Evolutionary conservation across 2,797 vertebrate species (phyloP), one percentile per base, ranked within the genome.

Genomic region (Hipposideros larvatus): DNA sequence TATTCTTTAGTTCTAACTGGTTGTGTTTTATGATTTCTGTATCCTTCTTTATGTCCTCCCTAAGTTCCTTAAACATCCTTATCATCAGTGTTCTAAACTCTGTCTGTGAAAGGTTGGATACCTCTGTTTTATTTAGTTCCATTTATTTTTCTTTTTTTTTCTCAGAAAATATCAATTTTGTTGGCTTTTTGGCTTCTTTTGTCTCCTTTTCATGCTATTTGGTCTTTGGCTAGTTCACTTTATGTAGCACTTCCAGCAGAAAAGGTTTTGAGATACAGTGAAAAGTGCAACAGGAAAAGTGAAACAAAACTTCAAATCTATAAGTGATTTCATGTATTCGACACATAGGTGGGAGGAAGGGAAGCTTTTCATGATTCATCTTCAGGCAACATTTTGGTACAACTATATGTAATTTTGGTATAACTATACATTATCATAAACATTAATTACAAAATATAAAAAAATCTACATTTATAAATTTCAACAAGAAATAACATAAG

Each of bases 161-260:
- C n/a, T 87, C 31, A 59, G 31, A 77, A 93, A 96, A 51, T 34
- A 90, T 34, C 73, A 24, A 37, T 31, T 94, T 86, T 92, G 90
- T 90, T 96, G 57, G 18, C 15, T 26, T 93, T 75, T 71, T 74
- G 66, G 66, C 51, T 83, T 84, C 68, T 85, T 83, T 78, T 43
- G 15, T 48, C 37, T 61, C 41, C 55, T 51, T 92, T 84, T 71
- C 28, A 85, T 41, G 26, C 26, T 55, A 85, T 6, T 28, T 83
- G 66, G 46, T 55, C 80, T 87, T 53, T 55, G 19, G 21, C 51
- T 94, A 80, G 24, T 85, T 94, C 51, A 94, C 46, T 88, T 84
- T 43, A 63, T 34, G 15, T 51, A 75, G 61, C 43, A 73, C n/a
- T 51, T 87, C 71, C 5, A 96, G 43, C 73, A 96, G 88, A 91